These are phyloP conservation scores for Lissonota sp. DNA, from an alignment of 2,888 invertebrate species.

Conservation along the genomic window DNA sequence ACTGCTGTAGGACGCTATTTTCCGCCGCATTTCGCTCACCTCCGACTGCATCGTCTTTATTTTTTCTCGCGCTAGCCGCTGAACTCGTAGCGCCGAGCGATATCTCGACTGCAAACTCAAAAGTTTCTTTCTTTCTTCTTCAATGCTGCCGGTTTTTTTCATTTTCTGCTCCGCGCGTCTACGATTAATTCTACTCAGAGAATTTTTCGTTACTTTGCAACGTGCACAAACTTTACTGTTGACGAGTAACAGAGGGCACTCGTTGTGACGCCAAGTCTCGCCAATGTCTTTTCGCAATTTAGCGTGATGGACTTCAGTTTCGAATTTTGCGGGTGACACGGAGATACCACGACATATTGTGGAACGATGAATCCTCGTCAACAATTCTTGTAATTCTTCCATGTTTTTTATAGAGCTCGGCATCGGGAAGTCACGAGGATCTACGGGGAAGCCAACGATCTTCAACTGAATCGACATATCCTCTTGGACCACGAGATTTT, in stretches of 20 bases:
- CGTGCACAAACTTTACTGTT: constrained; percentile 12
- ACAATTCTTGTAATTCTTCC: constrained; percentile 7
- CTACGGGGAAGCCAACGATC: constrained; percentile 1
- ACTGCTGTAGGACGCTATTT: not conserved
- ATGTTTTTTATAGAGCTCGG: not conserved
- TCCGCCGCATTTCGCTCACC: not conserved
- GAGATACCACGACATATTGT: constrained; percentile 6
- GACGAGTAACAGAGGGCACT: constrained; percentile 12
- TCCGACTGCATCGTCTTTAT: constrained; percentile 8
- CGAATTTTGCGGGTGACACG: not conserved
- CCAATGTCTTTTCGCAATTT: too few species aligned
- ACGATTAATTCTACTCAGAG: not conserved
- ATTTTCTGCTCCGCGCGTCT: not conserved
- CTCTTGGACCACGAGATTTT: constrained; percentile 22
- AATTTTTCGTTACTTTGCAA: constrained; percentile 7
- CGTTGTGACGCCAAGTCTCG: constrained; percentile 16
- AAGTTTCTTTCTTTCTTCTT: not conserved
- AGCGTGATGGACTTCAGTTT: too few species aligned
- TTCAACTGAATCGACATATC: constrained; percentile 17
- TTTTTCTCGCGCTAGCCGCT: constrained; percentile 13
- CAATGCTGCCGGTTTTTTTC: not conserved
- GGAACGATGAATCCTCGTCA: not conserved
- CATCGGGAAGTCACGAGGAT: not conserved
- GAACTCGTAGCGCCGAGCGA: not conserved
- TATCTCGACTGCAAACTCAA: not conserved